Conservation (phyloP, 2,888 invertebrate species). For the Pollenia griseotomentosa region DNA sequence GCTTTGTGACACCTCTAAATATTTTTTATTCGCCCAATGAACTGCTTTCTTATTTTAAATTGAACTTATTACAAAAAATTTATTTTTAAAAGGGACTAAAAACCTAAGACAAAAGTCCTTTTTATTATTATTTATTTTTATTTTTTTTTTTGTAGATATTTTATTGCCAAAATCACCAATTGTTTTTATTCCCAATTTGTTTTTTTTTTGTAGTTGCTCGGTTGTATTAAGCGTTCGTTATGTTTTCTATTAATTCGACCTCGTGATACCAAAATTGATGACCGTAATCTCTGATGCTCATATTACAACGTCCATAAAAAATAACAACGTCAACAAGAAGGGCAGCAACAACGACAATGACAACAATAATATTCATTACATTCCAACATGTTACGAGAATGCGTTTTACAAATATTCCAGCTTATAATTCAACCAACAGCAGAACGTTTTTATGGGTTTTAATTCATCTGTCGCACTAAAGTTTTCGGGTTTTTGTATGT, state of each 20-base stretch:
- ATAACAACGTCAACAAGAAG: slow-evolving; percentile 23
- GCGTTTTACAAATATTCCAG: slow-evolving; percentile 74
- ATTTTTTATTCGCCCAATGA: too few species aligned
- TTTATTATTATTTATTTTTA: too few species aligned
- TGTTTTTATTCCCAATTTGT: slow-evolving; percentile 52
- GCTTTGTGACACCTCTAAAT: too few species aligned
- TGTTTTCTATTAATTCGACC: slow-evolving; percentile 64
- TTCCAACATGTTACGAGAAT: slow-evolving; percentile 54
- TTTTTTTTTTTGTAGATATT: slow-evolving; percentile 47
- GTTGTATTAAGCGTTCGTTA: slow-evolving; percentile 7
- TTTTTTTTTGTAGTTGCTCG: background rate
- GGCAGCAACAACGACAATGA: background rate
- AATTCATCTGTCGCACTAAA: slow-evolving; percentile 40
- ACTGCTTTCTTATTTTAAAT: too few species aligned
- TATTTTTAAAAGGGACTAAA: too few species aligned
- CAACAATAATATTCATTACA: slow-evolving; percentile 60
- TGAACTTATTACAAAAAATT: too few species aligned
- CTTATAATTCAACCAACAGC: slow-evolving; percentile 64
- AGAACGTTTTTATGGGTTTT: slow-evolving; percentile 13
- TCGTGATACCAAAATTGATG: slow-evolving; percentile 81
- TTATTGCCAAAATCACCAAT: slow-evolving; percentile 58
- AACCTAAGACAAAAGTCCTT: too few species aligned
- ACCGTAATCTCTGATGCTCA: slow-evolving; percentile 79
- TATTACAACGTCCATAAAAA: slow-evolving; percentile 64
- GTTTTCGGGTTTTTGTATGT: background rate